Base-by-base conservation (phyloP, 1,140 invertebrate genomes). In the Lepidurus arcticus region DNA sequence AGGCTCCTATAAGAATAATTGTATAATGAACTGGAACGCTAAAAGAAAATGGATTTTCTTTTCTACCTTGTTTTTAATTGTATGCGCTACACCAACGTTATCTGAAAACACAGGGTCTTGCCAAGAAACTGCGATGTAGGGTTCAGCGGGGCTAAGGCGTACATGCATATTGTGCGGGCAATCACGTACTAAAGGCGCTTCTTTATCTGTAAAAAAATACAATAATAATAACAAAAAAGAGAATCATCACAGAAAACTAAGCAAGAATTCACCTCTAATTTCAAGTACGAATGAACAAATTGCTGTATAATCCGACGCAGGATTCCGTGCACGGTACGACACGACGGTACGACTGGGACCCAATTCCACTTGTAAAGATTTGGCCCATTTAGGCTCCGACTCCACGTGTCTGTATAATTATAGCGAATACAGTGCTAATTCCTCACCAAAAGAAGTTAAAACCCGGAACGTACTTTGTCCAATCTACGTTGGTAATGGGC, bases 401-500 rank as follows among this genome's bases (percentile, higher is more conserved):
- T 88, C 86, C 21, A 92, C 87, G 80, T 90, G 88, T 80, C 89
- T 90, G 9, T 26, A 26, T 75, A 16, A 16, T 75, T 75, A 45
- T 13, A 4, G 3, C 26, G 42, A 34, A 34, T 34, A 34, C 34
- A 34, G 2, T 34, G 34, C 4, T 34, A 34, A 4, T 34, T 47
- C 42, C n/a, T 75, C n/a, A 6, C 74, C n/a, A 75, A 34, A 34
- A 76, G 42, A 65, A 10, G 73, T 44, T 24, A 74, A 3, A 43
- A 47, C 9, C 7, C 9, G 73, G 1, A 11, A 80, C 82, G 82
- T 84, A 88, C 87, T 87, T 88, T 84, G 86, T 87, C 85, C 88
- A 90, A 83, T 91, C 88, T 81, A 91, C 86, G 84, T 91, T 92
- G n/a, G 90, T 89, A 82, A 88, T 87, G 0, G 91, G 91, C 78